phyloP scores from a whole-genome alignment of 2,797 vertebrate genomes.

The Arremon brunneinucha region DNA sequence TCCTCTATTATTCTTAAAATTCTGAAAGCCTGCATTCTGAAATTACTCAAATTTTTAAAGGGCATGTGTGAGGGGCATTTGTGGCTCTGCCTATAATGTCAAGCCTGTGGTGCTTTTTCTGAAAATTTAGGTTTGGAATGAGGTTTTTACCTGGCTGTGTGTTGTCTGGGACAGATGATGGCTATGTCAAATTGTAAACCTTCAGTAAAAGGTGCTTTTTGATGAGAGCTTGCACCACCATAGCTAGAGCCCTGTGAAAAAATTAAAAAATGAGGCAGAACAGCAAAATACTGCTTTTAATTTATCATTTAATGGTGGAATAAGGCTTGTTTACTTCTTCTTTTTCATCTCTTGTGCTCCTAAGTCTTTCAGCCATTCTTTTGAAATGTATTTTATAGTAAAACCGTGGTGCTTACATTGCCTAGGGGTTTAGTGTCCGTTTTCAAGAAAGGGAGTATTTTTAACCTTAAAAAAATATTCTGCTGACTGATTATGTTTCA shows the following conservation, averaged over 20 bases:
- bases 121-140: conserved; percentile 37
- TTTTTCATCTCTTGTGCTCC: conserved; percentile 70
- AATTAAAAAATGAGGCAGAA: conserved; percentile 74
- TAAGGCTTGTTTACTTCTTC: conserved; percentile 75
- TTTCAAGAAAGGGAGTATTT: conserved; percentile 56
- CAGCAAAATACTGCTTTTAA: conserved; percentile 72
- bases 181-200: conserved; percentile 52
- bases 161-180: conserved; percentile 51
- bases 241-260: conserved; percentile 6
- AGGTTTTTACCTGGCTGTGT: conserved; percentile 47
- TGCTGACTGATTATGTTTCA: conserved; percentile 52
- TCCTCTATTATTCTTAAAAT: neutral
- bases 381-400: conserved; percentile 80
- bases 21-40: neutral
- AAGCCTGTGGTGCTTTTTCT: neutral
- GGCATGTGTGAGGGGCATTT: neutral
- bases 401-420: conserved; percentile 69
- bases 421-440: conserved; percentile 70
- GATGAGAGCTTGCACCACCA: conserved; percentile 48
- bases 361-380: conserved; percentile 74
- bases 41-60: neutral
- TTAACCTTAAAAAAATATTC: conserved; percentile 54
- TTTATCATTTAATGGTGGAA: conserved; percentile 75
- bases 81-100: neutral
- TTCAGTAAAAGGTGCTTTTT: conserved; percentile 53